Base-by-base conservation (phyloP, 2,797 vertebrate species). In the Oryzias dopingdopingensis region DNA sequence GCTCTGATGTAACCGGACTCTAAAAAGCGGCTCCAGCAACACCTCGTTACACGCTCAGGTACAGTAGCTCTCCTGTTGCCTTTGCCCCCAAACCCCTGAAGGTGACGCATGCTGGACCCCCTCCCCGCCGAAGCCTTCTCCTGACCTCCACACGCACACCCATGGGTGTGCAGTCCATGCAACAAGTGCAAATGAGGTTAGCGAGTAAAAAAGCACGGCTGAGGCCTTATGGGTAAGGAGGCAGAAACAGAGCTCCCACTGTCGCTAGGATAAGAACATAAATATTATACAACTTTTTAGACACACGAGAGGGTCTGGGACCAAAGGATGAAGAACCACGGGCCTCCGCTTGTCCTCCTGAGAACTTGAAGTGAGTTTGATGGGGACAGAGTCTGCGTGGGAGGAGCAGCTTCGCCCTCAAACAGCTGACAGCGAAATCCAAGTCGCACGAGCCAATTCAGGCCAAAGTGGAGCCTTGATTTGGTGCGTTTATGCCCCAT, bases 121-220 rank as follows among this genome's bases (percentile, higher is more conserved):
- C 45, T 52, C 70, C 75, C 50, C 56, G 40, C 67, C 58, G 65
- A 57, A 70, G 72, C 68, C 81, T 59, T 50, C 64, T 57, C 59
- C 58, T 82, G 85, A 85, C 83, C 77, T 66, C 68, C 16, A 64
- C 57, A 59, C 74, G 76, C 75, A 53, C 58, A 29, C 61, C 76
- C 58, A 68, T 77, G 71, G 56, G 82, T 87, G 80, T 91, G 82
- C 79, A 80, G 90, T 90, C 91, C 91, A 88, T 89, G 80, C 59
- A 80, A 74, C 79, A 83, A 86, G 90, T 90, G 90, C 81, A 91
- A 90, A 92, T 91, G 88, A 90, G 84, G 88, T 90, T 87, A 89
- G 55, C 74, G 81, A 80, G 78, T 85, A 88, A 85, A 86, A 79
- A 77, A 84, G 85, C 84, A 70, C 68, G 67, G 70, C 82, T 69